Evolutionary conservation across 1,140 invertebrate genomes (phyloP).

Genomic region (Scaptomyza montana): DNA sequence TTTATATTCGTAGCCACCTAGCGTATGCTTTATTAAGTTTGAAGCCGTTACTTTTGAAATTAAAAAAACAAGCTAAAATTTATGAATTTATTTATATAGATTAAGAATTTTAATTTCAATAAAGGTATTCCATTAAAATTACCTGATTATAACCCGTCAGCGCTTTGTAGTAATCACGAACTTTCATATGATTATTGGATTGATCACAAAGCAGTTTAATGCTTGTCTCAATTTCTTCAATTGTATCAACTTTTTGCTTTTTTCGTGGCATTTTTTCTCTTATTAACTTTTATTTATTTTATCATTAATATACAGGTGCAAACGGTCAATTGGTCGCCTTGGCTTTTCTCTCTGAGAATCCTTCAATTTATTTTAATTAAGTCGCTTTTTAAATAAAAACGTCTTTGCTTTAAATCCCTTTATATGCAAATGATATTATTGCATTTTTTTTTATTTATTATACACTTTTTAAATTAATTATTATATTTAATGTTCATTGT

Average conservation of each 20-base stretch:
- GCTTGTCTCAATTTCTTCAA: slow-evolving; percentile 85
- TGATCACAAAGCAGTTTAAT: slow-evolving; percentile 88
- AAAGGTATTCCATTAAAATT: slow-evolving; percentile 14
- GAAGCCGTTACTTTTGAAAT: slow-evolving; percentile 10
- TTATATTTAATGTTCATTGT: neutral
- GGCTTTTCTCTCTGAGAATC: too few relatives aligned
- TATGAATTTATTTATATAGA: too few relatives aligned
- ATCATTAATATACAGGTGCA: too few relatives aligned
- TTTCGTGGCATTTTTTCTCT: slow-evolving; percentile 73
- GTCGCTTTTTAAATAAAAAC: too few relatives aligned
- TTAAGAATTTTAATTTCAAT: too few relatives aligned
- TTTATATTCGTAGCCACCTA: slow-evolving; percentile 15
- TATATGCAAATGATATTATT: neutral
- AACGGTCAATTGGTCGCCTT: too few relatives aligned
- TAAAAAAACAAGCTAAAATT: neutral
- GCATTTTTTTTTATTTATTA: neutral
- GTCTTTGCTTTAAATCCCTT: neutral
- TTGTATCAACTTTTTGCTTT: slow-evolving; percentile 84
- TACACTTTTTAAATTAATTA: neutral
- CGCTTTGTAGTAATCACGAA: slow-evolving; percentile 88
- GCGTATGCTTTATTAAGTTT: neutral
- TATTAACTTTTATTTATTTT: too few relatives aligned
- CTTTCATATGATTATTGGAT: slow-evolving; percentile 88
- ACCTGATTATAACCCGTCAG: slow-evolving; percentile 88
- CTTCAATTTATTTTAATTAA: too few relatives aligned